These are phyloP conservation scores for Semaprochilodus insignis DNA, from an alignment of 2,797 vertebrate genomes.

Conservation along the genomic window DNA sequence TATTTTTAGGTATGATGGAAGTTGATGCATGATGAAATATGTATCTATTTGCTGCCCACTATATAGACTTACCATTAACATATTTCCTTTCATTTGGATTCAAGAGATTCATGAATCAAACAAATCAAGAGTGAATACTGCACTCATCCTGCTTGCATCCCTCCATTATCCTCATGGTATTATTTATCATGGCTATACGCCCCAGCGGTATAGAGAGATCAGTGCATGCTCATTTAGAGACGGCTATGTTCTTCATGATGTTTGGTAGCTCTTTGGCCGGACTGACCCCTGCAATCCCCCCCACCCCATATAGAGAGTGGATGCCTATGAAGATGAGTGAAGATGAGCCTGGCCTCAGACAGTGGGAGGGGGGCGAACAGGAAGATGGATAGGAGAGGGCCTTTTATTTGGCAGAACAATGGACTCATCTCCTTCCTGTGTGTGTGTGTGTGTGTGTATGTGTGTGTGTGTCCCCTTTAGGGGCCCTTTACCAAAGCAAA, in stretches of 20 bases:
- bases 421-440: conserved; percentile 46
- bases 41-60: not conserved
- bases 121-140: conserved; percentile 35
- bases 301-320: conserved; percentile 66
- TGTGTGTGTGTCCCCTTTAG: conserved; percentile 34
- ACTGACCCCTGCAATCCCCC: conserved; percentile 32
- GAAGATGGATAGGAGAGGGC: conserved; percentile 58
- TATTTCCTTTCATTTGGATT: conserved; percentile 24
- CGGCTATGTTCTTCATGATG: conserved; percentile 59
- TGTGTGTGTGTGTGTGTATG: conserved; percentile 29
- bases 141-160: conserved; percentile 47
- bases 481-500: conserved; percentile 30
- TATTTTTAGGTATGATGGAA: not conserved
- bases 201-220: conserved; percentile 54
- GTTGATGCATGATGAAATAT: not conserved
- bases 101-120: conserved; percentile 43
- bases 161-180: conserved; percentile 58
- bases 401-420: conserved; percentile 63
- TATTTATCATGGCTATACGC: conserved; percentile 57
- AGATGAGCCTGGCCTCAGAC: conserved; percentile 69
- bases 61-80: conserved; percentile 27
- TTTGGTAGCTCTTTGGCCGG: conserved; percentile 49
- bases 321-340: conserved; percentile 67
- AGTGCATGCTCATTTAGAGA: conserved; percentile 55
- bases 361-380: conserved; percentile 69